phyloP scores from a whole-genome alignment of 2,888 invertebrate species.

The Amiota communis region DNA sequence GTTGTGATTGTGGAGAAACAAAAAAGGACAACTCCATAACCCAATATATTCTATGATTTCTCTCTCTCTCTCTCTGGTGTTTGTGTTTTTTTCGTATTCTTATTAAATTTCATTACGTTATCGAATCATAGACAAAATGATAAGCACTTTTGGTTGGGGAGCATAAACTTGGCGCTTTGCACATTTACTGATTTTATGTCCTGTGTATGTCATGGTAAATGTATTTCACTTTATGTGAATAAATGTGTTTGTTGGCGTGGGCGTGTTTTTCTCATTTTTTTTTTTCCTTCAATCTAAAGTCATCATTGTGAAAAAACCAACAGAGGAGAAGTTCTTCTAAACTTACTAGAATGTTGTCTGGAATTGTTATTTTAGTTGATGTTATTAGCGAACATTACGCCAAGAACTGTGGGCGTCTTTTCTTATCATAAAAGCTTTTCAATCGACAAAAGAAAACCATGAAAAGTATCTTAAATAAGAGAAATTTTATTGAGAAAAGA shows the following conservation, averaged over 20 bases:
- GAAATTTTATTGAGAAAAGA: neutral
- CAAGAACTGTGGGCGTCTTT: neutral
- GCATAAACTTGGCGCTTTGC: slow-evolving; percentile 32
- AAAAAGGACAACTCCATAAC: neutral
- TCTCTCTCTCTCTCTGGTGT: neutral
- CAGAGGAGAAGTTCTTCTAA: too few species aligned
- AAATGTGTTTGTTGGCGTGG: neutral
- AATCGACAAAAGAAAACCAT: neutral
- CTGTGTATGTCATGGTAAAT: neutral
- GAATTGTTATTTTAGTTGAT: neutral
- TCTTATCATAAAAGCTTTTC: neutral
- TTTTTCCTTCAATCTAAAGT: neutral
- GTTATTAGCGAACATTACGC: neutral
- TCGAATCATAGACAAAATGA: slow-evolving; percentile 53
- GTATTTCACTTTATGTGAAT: too few species aligned
- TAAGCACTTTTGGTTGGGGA: neutral
- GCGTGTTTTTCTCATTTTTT: neutral
- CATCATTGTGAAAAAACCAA: too few species aligned
- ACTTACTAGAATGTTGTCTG: neutral
- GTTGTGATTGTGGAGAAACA: slow-evolving; percentile 13
- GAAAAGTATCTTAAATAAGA: neutral
- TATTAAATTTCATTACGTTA: slow-evolving; percentile 55
- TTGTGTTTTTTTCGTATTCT: slow-evolving; percentile 19
- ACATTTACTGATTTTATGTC: slow-evolving; percentile 40
- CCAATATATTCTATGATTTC: slow-evolving; percentile 21